Base-by-base conservation (phyloP, 2,888 invertebrate genomes). In the Caenorhabditis wallacei region DNA sequence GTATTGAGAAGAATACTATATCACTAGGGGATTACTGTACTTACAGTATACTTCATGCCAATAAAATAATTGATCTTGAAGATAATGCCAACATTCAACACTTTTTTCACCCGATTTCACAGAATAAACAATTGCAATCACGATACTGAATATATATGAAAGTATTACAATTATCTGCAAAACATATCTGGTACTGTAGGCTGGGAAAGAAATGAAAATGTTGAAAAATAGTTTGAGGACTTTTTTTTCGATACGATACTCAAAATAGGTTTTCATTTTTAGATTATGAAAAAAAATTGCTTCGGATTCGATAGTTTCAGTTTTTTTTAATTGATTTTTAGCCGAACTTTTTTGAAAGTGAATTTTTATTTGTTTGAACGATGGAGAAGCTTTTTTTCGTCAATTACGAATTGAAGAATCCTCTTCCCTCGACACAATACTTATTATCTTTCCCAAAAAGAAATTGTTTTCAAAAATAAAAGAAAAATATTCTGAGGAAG, bases 21-120 rank as follows among this genome's bases (percentile, higher is more conserved):
- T 16, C 11, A 13, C 11, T 40, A 4, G 16, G 10, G 11, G 40
- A 16, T 40, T 40, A 40, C 40, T 40, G 46, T 48, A 48, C 46
- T 48, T 48, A 48, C 46, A 48, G 18, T 18, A 48, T n/a, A 56
- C 24, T 54, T 75, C 75, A 20, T 75, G 66, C 75, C 66, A 75
- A 22, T 75, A 64, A 8, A 75, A 11, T 2, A 48, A 13, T 46
- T 68, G 66, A 68, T 75, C 75, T 59, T 56, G 57, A 10, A 59
- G 18, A 22, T 68, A 61, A 18, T 10, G 4, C 51, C 53, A 66
- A 16, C 10, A 40, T 40, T 40, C 40, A 2, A 16, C 13, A 1
- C 22, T 16, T 11, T 59, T 53, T 18, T 57, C 43, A 30, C 11
- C 1, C 3, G 24, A 18, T 4, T 48, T 35, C 7, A 24, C 37